Conservation (phyloP, 1,140 invertebrate species). For the Bombus cullumanus region DNA sequence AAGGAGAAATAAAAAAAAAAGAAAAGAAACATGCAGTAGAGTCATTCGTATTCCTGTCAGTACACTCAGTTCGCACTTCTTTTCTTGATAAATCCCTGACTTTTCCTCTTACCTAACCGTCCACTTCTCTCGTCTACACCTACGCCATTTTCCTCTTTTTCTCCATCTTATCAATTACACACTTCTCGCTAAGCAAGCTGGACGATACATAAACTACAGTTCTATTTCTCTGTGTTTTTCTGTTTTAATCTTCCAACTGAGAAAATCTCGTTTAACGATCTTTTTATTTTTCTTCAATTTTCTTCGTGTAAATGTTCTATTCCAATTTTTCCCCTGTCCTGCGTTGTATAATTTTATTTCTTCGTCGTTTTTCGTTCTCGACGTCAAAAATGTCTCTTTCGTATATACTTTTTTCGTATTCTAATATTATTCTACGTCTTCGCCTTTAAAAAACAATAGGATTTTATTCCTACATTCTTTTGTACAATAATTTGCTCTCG, state of each 20-base stretch:
- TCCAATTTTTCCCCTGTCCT: neutral
- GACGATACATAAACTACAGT: neutral
- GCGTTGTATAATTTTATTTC: neutral
- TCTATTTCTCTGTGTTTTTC: neutral
- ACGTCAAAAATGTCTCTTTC: neutral
- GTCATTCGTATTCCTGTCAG: slow-evolving; percentile 13
- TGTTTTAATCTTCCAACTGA: too few species aligned
- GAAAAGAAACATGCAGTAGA: neutral
- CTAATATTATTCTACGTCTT: too few species aligned
- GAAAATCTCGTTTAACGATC: neutral
- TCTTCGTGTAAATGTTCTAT: neutral
- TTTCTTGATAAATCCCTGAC: neutral
- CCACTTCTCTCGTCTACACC: too few species aligned
- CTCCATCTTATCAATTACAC: slow-evolving; percentile 5
- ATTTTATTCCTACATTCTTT: neutral
- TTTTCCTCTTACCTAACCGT: neutral
- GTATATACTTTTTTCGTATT: neutral
- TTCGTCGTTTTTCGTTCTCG: neutral
- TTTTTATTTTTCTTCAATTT: neutral
- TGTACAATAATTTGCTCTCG: too few species aligned
- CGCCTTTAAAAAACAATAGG: neutral
- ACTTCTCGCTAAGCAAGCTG: too few species aligned
- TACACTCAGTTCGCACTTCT: neutral
- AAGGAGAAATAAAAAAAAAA: neutral
- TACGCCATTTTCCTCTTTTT: neutral